Base-by-base conservation (phyloP, 2,113 vertebrate genomes). In the Tyto alba region DNA sequence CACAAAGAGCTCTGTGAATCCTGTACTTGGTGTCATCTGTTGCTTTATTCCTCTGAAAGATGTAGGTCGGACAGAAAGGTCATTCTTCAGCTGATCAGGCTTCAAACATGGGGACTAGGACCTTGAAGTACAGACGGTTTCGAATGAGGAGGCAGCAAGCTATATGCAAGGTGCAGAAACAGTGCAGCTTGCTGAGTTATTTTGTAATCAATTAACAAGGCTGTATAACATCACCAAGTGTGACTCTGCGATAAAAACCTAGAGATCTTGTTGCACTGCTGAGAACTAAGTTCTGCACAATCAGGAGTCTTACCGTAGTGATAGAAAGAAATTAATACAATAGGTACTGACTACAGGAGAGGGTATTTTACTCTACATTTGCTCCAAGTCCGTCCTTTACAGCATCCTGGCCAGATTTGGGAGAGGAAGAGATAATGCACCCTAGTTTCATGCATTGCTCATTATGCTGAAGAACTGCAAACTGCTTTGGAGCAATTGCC, bases 31-130 rank as follows among this genome's bases (percentile, higher is more conserved):
- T 93, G 62, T 96, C 90, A 87, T 92, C 94, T 93, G 76, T 94
- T 96, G 94, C 92, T 93, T 92, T 93, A 68, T 93, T 93, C 88
- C 80, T 78, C 60, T 82, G 94, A 78, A 93, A 45, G 56, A 90
- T 55, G 73, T 75, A 92, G 73, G 79, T 92, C 13, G 6, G 43
- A 73, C 32, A 84, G 52, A 95, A 96, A 87, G 83, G 90, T 94
- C 79, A 41, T 72, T 77, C 68, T 84, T 88, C 50, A 38, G 71
- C 36, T 81, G 85, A 59, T 72, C 68, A 5, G 79, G 83, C 76
- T 92, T 94, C 66, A 75, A 64, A 74, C 48, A 29, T 2, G 1
- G 48, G 41, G 52, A 93, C 36, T 16, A 63, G 64, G 50, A 86
- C 72, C 76, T 78, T 78, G 90, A 93, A 81, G 30, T 59, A 22